Percentiles rank a stretch among this genome's conserved stretches.
phyloP scores from a whole-genome alignment of 2,888 invertebrate genomes.

The Microctonus aethiopoides region DNA sequence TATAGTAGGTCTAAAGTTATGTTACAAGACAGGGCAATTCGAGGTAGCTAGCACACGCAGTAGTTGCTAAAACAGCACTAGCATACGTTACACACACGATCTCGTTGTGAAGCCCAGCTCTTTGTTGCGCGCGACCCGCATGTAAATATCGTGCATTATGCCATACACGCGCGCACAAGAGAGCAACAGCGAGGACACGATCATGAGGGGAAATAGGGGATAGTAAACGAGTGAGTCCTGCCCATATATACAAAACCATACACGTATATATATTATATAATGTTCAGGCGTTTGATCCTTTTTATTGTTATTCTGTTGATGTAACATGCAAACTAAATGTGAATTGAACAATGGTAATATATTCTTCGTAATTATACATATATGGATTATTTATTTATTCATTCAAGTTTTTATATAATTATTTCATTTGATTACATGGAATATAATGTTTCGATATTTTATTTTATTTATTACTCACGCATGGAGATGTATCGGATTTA shows the following conservation, averaged over 20 bases:
- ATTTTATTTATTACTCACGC: neutral
- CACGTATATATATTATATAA: too few relatives aligned
- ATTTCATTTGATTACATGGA: neutral
- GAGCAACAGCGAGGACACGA: neutral
- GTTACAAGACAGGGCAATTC: conserved; percentile 26
- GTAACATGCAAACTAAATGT: conserved; percentile 14
- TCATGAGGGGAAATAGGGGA: neutral
- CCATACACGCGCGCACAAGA: conserved; percentile 15
- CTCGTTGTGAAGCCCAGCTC: neutral
- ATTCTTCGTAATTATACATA: neutral
- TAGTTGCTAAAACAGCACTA: conserved; percentile 32
- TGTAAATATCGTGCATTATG: conserved; percentile 32
- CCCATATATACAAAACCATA: neutral
- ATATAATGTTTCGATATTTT: neutral
- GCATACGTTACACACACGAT: conserved; percentile 26
- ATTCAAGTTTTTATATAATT: neutral
- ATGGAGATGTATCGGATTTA: neutral
- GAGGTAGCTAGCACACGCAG: conserved; percentile 24
- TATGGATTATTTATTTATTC: neutral
- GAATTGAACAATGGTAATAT: neutral
- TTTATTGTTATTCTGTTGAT: conserved; percentile 25
- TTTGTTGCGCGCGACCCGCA: conserved; percentile 29
- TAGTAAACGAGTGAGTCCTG: neutral
- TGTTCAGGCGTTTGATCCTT: conserved; percentile 8
- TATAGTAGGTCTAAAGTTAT: conserved; percentile 27